Percentiles rank a stretch among this genome's conserved stretches.
Evolutionary conservation across 1,140 invertebrate genomes (phyloP).

Genomic region (Stegodyphus dumicola): DNA sequence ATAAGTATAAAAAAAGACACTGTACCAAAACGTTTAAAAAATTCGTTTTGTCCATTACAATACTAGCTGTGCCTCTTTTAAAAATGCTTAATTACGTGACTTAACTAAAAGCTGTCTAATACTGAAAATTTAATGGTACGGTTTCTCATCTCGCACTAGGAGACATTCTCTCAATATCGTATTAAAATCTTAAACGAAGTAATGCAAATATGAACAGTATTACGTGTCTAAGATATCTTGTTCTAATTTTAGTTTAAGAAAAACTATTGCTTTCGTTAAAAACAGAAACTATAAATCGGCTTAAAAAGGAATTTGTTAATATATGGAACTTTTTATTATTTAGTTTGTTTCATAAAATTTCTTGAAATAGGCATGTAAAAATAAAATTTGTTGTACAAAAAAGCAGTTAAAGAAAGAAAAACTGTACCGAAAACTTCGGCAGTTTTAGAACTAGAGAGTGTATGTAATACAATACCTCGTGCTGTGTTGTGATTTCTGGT

Average conservation of each 20-base stretch:
- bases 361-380: not conserved
- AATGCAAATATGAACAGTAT: too few relatives aligned
- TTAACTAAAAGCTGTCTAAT: too few relatives aligned
- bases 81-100: too few relatives aligned
- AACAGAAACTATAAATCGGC: not conserved
- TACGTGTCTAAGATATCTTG: too few relatives aligned
- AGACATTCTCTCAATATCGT: too few relatives aligned
- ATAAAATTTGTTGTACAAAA: not conserved
- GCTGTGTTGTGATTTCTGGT: slow-evolving; percentile 55
- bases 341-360: slow-evolving; percentile 6
- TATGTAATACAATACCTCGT: not conserved
- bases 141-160: too few relatives aligned
- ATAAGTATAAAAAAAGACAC: too few relatives aligned
- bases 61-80: too few relatives aligned
- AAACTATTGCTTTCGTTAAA: not conserved
- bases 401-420: not conserved
- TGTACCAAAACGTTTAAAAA: too few relatives aligned
- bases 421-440: not conserved
- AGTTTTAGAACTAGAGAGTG: not conserved
- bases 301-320: not conserved
- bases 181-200: too few relatives aligned
- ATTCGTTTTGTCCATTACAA: too few relatives aligned
- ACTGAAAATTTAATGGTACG: too few relatives aligned
- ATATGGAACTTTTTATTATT: not conserved
- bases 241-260: not conserved